Evolutionary conservation across 1,140 invertebrate species (phyloP).

Genomic region (Bathynomus jamesi): DNA sequence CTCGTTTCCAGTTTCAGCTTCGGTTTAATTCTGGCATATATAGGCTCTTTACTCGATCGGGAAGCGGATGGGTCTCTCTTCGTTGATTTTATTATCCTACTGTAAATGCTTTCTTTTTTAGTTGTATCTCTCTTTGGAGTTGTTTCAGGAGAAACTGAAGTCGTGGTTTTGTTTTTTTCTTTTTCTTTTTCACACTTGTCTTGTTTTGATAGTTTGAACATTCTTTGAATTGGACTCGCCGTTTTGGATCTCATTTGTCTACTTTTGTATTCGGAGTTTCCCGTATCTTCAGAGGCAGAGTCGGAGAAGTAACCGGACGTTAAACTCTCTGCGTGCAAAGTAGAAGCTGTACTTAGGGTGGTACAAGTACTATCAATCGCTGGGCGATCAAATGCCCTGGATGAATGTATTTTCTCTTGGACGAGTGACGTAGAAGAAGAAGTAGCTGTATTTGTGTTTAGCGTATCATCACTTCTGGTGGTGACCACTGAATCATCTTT

Average conservation of each 20-base stretch:
- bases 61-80: constrained; percentile 17
- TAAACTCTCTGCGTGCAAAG: constrained; percentile 31
- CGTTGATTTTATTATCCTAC: constrained; percentile 25
- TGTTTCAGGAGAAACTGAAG: not conserved
- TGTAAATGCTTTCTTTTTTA: constrained; percentile 36
- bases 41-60: constrained; percentile 17
- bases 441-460: not conserved
- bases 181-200: not conserved
- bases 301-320: constrained; percentile 35
- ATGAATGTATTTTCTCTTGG: not conserved
- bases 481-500: not conserved
- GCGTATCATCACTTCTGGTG: constrained; percentile 9
- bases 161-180: not conserved
- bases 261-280: constrained; percentile 1
- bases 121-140: not conserved
- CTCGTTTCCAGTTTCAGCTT: constrained; percentile 32
- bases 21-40: constrained; percentile 33
- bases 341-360: constrained; percentile 17
- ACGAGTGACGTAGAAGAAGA: not conserved
- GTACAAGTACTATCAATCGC: constrained; percentile 13
- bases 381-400: not conserved
- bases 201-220: not conserved
- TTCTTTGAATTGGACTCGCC: not conserved
- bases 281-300: constrained; percentile 18
- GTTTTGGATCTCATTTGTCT: not conserved